Evolutionary conservation across 2,113 vertebrate genomes (phyloP), one percentile per base, ranked within the genome.

Genomic region (Corythoichthys intestinalis): DNA sequence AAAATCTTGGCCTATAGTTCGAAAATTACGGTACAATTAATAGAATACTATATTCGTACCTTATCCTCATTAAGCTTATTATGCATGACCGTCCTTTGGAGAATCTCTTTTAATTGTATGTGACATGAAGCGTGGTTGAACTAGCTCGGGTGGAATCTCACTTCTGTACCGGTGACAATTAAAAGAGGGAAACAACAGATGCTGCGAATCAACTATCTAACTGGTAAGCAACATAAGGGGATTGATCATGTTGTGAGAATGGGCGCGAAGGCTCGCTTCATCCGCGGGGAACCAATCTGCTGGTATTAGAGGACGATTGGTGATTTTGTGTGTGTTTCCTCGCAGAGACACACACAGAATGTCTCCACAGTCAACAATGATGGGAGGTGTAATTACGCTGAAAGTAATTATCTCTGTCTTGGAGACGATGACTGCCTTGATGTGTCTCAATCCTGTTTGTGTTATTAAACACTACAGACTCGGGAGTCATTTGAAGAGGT

Each of bases 301-400:
- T 56, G 66, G 77, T 74, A 83, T 83, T 76, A 79, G 68, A 77
- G 69, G 81, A 70, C 67, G 59, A 74, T 77, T 83, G 75, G 76
- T 79, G 83, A 83, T 85, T 87, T 81, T 74, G 82, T 81, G 88
- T 86, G 83, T 86, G 81, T 86, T 87, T 79, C 76, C 83, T 84
- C 82, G 85, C 78, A 12, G 17, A 53, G 12, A 53, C 60, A 46
- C 60, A 46, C 60, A 28, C 41, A 63, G 56, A 37, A 6, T 58
- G 34, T 37, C 81, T 87, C 74, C 73, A 77, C 81, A 71, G 71
- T 85, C 85, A 86, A 83, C 84, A 87, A 83, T 78, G 72, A 70
- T 81, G 77, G 70, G 63, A 89, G 82, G 87, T 84, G 77, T 85
- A 85, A 90, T 88, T 86, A 91, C 82, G 84, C 78, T 75, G 67